These are phyloP conservation scores for Leptobrachium ailaonicum DNA, from an alignment of 2,113 vertebrate genomes.

Conservation along the genomic window DNA sequence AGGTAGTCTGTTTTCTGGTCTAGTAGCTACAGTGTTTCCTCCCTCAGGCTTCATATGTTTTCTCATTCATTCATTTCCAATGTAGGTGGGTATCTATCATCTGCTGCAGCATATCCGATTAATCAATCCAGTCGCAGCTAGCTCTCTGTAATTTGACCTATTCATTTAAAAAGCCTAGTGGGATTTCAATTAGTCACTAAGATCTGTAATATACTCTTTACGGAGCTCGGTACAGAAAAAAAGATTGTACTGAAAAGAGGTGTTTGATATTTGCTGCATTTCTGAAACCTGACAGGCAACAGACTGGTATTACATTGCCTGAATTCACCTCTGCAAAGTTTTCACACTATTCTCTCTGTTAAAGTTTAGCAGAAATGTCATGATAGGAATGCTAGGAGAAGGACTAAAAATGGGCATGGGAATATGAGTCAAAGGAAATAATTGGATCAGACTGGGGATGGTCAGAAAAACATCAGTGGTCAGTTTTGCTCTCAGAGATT, in stretches of 20 bases:
- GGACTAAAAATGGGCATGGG: no score
- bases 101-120: conserved; percentile 40
- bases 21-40: conserved; percentile 37
- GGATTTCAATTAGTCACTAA: conserved; percentile 48
- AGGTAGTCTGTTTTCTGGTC: conserved; percentile 41
- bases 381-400: neutral
- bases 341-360: conserved; percentile 1
- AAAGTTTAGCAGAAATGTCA: conserved; percentile 9
- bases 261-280: conserved; percentile 28
- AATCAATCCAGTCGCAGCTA: conserved; percentile 43
- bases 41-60: conserved; percentile 35
- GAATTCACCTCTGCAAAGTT: conserved; percentile 38
- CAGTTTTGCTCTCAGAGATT: no score
- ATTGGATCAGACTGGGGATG: no score
- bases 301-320: conserved; percentile 6
- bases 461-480: no score
- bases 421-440: no score
- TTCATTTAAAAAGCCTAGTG: conserved; percentile 49
- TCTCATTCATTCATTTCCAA: conserved; percentile 40
- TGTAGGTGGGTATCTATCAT: conserved; percentile 45
- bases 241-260: neutral
- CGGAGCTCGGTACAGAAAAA: conserved; percentile 10
- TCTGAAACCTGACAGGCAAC: conserved; percentile 1
- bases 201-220: conserved; percentile 40
- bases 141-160: conserved; percentile 48